A percentile compares a stretch with the other conserved stretches of the same genome.
Evolutionary conservation across 2,797 vertebrate species (phyloP).

Genomic region (Varecia variegata): DNA sequence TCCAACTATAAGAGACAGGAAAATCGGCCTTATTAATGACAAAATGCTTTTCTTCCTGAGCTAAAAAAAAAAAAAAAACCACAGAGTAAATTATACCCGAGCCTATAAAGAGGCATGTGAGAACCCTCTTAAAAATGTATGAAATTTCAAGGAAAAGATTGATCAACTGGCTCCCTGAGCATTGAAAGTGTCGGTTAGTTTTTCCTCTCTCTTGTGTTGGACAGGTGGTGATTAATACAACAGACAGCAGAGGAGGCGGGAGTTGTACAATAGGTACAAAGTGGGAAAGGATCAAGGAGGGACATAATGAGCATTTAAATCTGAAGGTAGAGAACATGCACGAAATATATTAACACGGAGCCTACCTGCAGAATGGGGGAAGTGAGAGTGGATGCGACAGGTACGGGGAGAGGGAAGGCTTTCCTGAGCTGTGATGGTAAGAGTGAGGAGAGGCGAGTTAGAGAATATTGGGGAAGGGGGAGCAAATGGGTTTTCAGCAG

Average conservation of each 20-base stretch:
- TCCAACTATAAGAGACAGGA: not conserved
- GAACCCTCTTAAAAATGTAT: slow-evolving; percentile 49
- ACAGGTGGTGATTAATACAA: slow-evolving; percentile 48
- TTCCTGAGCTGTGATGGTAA: not conserved
- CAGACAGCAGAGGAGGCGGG: slow-evolving; percentile 32
- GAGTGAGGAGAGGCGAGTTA: not conserved
- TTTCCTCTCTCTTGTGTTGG: slow-evolving; percentile 15
- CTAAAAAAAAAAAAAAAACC: not conserved
- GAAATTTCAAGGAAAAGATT: slow-evolving; percentile 44
- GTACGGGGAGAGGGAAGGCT: not conserved
- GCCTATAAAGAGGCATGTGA: slow-evolving; percentile 18
- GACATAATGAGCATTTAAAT: slow-evolving; percentile 51
- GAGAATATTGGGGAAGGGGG: not conserved
- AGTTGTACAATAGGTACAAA: slow-evolving; percentile 15
- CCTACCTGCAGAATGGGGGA: not conserved
- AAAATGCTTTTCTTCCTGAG: slow-evolving; percentile 58
- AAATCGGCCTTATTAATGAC: slow-evolving; percentile 61
- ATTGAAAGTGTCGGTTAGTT: slow-evolving; percentile 39
- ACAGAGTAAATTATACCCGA: slow-evolving; percentile 53
- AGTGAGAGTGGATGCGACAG: rapidly evolving
- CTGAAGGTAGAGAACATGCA: not conserved
- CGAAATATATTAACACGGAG: not conserved
- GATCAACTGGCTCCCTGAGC: slow-evolving; percentile 17
- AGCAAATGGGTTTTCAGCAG: not conserved
- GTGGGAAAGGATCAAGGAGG: slow-evolving; percentile 5